Conservation (phyloP, 2,113 vertebrate genomes). For the Coregonus clupeaformis region DNA sequence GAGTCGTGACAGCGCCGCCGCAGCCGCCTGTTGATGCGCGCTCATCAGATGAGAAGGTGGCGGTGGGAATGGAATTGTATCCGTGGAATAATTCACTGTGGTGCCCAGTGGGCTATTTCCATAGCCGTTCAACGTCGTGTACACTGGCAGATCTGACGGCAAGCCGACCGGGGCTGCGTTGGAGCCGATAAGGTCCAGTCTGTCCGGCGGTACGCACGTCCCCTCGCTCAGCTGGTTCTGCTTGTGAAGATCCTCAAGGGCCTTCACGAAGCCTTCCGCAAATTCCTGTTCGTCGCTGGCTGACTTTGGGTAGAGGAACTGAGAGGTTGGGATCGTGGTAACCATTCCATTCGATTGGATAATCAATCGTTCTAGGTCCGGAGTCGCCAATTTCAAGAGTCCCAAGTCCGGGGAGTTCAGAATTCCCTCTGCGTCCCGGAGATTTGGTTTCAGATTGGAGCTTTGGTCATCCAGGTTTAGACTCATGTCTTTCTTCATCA, state of each 20-base stretch:
- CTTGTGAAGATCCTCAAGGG: slow-evolving; percentile 90
- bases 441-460: slow-evolving; percentile 70
- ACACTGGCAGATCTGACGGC: slow-evolving; percentile 76
- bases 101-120: slow-evolving; percentile 67
- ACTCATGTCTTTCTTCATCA: slow-evolving; percentile 90
- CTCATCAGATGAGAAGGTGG: slow-evolving; percentile 69
- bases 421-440: slow-evolving; percentile 70
- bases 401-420: slow-evolving; percentile 82
- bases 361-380: slow-evolving; percentile 89
- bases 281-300: slow-evolving; percentile 91
- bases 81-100: slow-evolving; percentile 77
- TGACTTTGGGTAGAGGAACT: slow-evolving; percentile 83
- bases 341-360: slow-evolving; percentile 89
- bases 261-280: slow-evolving; percentile 91
- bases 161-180: slow-evolving; percentile 55
- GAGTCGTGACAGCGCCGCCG: slow-evolving; percentile 68
- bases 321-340: slow-evolving; percentile 79
- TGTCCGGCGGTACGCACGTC: slow-evolving; percentile 48
- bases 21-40: slow-evolving; percentile 60
- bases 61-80: slow-evolving; percentile 75
- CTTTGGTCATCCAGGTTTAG: slow-evolving; percentile 82
- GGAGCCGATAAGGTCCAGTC: slow-evolving; percentile 65
- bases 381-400: slow-evolving; percentile 83
- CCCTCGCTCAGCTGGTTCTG: slow-evolving; percentile 83
- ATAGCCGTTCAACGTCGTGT: slow-evolving; percentile 75